Evolutionary conservation across 2,797 vertebrate species (phyloP).

Genomic region (Pseudocheirus occidentalis): DNA sequence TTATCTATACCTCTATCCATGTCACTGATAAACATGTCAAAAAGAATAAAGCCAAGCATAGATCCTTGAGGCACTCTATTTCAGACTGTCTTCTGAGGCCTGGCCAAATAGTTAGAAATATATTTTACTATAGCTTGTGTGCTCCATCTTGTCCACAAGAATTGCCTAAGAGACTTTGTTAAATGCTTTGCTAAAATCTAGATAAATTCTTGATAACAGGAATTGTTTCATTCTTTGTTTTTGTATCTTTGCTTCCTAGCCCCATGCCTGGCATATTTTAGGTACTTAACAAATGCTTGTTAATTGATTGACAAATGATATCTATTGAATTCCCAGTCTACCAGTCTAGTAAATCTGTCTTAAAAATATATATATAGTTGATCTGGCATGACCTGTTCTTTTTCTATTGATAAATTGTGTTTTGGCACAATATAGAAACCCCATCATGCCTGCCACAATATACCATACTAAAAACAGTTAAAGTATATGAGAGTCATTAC

Average conservation of each 20-base stretch:
- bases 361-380: not conserved
- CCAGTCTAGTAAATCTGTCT: not conserved
- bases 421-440: not conserved
- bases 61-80: not conserved
- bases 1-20: not conserved
- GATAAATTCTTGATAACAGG: not conserved
- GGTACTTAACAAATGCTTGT: not conserved
- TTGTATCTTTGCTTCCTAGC: not conserved
- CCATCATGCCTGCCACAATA: not conserved
- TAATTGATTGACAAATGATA: not conserved
- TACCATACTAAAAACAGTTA: not conserved
- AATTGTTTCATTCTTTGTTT: not conserved
- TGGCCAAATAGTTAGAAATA: not conserved
- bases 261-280: not conserved
- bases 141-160: not conserved
- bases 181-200: not conserved
- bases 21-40: not conserved
- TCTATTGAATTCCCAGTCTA: not conserved
- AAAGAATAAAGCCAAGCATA: not conserved
- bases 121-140: not conserved
- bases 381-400: not conserved
- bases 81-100: not conserved
- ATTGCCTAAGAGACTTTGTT: not conserved
- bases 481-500: not conserved
- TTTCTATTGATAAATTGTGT: not conserved